Evolutionary conservation across 2,113 vertebrate genomes (phyloP).

Genomic region (Meles meles): DNA sequence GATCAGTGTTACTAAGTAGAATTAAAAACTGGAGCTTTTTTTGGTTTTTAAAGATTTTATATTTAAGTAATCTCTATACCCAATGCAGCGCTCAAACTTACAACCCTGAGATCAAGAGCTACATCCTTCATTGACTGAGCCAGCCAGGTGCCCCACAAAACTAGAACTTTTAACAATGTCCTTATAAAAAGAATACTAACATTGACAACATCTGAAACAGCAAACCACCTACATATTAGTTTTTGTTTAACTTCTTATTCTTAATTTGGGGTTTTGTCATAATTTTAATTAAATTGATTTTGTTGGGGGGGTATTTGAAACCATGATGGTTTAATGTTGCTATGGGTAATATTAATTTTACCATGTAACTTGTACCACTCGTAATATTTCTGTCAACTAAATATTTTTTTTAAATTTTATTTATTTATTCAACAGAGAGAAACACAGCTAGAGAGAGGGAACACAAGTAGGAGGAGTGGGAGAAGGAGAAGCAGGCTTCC

Average conservation of each 20-base stretch:
- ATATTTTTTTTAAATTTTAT: background rate
- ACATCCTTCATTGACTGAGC: background rate
- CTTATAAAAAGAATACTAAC: slow-evolving; percentile 10
- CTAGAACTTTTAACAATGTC: background rate
- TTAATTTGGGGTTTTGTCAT: background rate
- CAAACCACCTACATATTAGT: background rate
- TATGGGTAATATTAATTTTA: background rate
- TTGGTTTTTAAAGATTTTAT: background rate
- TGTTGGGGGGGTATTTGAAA: background rate
- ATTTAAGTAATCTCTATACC: background rate
- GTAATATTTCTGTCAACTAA: slow-evolving; percentile 5
- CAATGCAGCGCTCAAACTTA: background rate
- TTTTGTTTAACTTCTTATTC: background rate
- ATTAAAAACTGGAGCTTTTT: background rate
- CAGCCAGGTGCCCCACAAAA: background rate
- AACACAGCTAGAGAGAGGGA: too few species aligned
- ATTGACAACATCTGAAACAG: slow-evolving; percentile 4
- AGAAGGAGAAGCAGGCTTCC: too few species aligned
- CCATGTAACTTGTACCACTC: background rate
- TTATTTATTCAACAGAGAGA: too few species aligned
- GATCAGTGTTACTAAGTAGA: background rate
- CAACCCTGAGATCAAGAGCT: background rate
- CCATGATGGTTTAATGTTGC: background rate
- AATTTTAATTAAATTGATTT: background rate
- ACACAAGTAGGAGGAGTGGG: too few species aligned